These are phyloP conservation scores for Kryphioiulus occultus DNA, from an alignment of 2,888 invertebrate genomes.

Conservation along the genomic window DNA sequence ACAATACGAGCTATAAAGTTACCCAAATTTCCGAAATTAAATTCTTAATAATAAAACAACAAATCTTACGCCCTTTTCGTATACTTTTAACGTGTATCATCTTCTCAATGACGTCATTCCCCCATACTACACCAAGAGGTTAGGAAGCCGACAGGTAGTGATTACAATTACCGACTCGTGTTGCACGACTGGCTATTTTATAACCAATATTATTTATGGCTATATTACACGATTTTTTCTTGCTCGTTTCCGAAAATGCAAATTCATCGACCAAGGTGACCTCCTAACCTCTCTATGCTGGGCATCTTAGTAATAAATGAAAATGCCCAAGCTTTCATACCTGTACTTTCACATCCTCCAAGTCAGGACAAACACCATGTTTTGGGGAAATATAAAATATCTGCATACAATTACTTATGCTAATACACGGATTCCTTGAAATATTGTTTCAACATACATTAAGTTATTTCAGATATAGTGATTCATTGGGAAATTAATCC, in stretches of 20 bases:
- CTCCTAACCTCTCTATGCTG: background rate
- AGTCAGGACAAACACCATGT: no score
- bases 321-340: background rate
- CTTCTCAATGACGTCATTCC: background rate
- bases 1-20: background rate
- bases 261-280: background rate
- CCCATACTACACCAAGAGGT: background rate
- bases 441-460: no score
- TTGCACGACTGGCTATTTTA: constrained; percentile 1
- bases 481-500: no score
- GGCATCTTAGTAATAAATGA: background rate
- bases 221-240: constrained; percentile 3
- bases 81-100: background rate
- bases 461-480: no score
- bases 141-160: background rate
- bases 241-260: background rate
- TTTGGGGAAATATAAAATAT: no score
- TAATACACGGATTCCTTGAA: no score
- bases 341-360: background rate
- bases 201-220: constrained; percentile 6
- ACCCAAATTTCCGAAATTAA: constrained; percentile 14
- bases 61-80: background rate
- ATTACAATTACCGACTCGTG: constrained; percentile 23
- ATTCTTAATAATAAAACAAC: constrained; percentile 1
- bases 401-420: no score